phyloP scores from a whole-genome alignment of 2,797 vertebrate genomes.

The Lutjanus argentimaculatus region DNA sequence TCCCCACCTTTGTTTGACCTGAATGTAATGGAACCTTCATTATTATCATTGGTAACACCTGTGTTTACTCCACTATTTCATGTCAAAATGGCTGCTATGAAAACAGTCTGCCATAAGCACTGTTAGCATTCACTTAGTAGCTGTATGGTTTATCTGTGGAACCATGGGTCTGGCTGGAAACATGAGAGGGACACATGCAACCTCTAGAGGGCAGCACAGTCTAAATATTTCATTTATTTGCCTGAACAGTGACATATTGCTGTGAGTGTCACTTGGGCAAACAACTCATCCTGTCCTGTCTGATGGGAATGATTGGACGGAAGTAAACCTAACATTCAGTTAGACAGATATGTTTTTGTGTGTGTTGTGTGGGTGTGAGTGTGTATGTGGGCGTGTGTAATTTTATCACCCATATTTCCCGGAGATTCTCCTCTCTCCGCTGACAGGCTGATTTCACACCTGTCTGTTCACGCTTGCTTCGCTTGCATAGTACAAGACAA shows the following conservation, averaged over 20 bases:
- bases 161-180: background rate
- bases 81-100: no score
- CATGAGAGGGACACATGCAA: background rate
- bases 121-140: background rate
- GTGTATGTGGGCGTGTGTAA: background rate
- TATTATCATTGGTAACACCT: no score
- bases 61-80: no score
- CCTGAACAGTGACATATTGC: background rate
- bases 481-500: conserved; percentile 27
- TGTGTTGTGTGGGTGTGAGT: background rate
- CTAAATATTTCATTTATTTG: background rate
- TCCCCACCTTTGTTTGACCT: no score
- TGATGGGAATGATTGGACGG: background rate
- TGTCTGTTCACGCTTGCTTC: conserved; percentile 35
- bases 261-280: conserved; percentile 17
- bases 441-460: conserved; percentile 59
- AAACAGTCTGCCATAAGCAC: no score
- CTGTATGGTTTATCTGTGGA: background rate
- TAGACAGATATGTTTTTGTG: background rate
- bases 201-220: conserved; percentile 71
- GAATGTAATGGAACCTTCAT: no score
- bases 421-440: conserved; percentile 6
- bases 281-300: background rate
- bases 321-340: conserved; percentile 6
- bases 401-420: conserved; percentile 8